Evolutionary conservation across 2,797 vertebrate genomes (phyloP).

Genomic region (Galago senegalensis): DNA sequence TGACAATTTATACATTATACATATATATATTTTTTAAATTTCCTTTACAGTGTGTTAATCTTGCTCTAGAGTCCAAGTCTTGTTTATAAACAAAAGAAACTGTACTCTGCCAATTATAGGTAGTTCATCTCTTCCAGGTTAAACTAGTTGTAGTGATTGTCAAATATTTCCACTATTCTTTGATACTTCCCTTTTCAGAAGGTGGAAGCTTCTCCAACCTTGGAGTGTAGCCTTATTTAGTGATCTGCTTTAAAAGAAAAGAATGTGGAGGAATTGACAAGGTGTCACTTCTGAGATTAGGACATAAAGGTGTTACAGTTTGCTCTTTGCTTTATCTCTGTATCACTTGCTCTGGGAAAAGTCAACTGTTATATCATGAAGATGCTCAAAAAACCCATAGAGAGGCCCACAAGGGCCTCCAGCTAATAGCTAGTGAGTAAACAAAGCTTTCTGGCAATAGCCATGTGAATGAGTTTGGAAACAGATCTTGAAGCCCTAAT

Average conservation of each 20-base stretch:
- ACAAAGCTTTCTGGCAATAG: background rate
- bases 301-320: background rate
- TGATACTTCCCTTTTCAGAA: background rate
- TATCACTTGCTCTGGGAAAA: background rate
- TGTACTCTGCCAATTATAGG: constrained; percentile 15
- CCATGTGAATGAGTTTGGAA: constrained; percentile 25
- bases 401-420: background rate
- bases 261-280: background rate
- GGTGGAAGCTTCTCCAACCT: background rate
- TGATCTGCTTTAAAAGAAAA: background rate
- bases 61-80: background rate
- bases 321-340: constrained; percentile 32
- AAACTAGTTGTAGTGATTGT: background rate
- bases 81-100: background rate
- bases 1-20: background rate
- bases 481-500: background rate
- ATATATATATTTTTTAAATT: background rate
- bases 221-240: background rate
- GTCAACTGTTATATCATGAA: background rate
- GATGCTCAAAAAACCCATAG: background rate
- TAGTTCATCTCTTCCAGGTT: constrained; percentile 31
- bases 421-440: constrained; percentile 22
- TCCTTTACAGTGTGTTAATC: background rate
- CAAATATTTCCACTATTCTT: background rate
- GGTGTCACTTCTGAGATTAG: background rate